Evolutionary conservation across 2,888 invertebrate genomes (phyloP).

Genomic region (Liopterus haemorrhoidalis): DNA sequence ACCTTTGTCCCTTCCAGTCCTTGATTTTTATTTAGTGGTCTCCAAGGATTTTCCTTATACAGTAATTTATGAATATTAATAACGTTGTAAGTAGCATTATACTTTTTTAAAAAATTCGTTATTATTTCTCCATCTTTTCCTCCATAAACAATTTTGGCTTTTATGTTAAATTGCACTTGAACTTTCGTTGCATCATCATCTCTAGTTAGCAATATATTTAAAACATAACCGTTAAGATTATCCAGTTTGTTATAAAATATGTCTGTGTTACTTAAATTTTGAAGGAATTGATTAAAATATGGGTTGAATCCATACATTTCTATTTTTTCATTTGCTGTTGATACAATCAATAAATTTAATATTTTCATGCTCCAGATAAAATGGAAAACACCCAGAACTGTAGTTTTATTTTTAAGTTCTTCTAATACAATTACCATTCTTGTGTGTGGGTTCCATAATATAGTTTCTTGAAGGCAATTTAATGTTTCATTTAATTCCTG

Average conservation of each 20-base stretch:
- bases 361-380: slow-evolving; percentile 14
- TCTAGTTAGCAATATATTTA: slow-evolving; percentile 15
- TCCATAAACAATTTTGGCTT: slow-evolving; percentile 4
- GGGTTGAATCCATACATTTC: slow-evolving; percentile 9
- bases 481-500: slow-evolving; percentile 9
- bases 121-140: slow-evolving; percentile 15
- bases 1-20: no score
- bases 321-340: slow-evolving; percentile 2
- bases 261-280: slow-evolving; percentile 1
- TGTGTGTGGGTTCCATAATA: slow-evolving; percentile 13
- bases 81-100: slow-evolving; percentile 13
- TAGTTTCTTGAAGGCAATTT: slow-evolving; percentile 11
- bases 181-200: slow-evolving; percentile 15
- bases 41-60: no score
- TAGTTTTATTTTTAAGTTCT: neutral
- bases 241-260: slow-evolving; percentile 17
- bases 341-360: slow-evolving; percentile 8
- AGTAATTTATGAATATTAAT: slow-evolving; percentile 11
- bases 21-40: no score
- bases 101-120: slow-evolving; percentile 4
- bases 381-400: slow-evolving; percentile 8
- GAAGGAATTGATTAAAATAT: slow-evolving; percentile 10
- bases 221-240: slow-evolving; percentile 12
- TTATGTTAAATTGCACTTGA: neutral
- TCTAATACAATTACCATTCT: slow-evolving; percentile 8